Base-by-base conservation (phyloP, 2,888 invertebrate species). In the Lypha dubia region DNA sequence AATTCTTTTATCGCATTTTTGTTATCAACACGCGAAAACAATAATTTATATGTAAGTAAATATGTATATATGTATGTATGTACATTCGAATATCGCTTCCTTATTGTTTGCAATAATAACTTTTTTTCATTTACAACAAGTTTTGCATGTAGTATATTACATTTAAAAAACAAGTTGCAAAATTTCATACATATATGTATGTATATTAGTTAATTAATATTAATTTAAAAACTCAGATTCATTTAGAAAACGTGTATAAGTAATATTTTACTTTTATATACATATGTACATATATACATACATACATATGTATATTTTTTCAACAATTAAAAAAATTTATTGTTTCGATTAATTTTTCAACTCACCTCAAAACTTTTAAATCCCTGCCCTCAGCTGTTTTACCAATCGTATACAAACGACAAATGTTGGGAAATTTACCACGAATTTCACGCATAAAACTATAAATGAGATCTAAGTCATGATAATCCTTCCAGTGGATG, bases 401-500 rank as follows among this genome's bases (percentile, higher is more conserved):
- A 11, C 97, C 97, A 84, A 97, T 96, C 2, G 94, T 94, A 88
- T 94, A 93, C 0, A 96, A 94, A 0, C 95, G 95, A 84, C 96
- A 96, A 0, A 95, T 93, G 13, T 95, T 93, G 0, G 96, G 96
- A 91, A 94, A 96, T 3, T 94, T 94, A 65, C 93, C 92, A 68
- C 95, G 95, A 86, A 97, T 92, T 87, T 94, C 95, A 86, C 96
- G 95, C 90, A 97, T 91, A 88, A 95, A 97, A 9, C 93, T 94
- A 88, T 96, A 93, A 79, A 97, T 95, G 82, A 95, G 94, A 0
- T 93, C 92, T 53, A 96, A 90, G 1, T 95, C 94, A 88, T 97
- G 96, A 89, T 95, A 97, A 65, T 95, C 94, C 86, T 94, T 94
- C 96, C 97, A 97, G 86, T 96, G 95, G 92, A 97, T 93, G 58